Evolutionary conservation across 2,797 vertebrate genomes (phyloP).

Genomic region (Esox masquinongy): DNA sequence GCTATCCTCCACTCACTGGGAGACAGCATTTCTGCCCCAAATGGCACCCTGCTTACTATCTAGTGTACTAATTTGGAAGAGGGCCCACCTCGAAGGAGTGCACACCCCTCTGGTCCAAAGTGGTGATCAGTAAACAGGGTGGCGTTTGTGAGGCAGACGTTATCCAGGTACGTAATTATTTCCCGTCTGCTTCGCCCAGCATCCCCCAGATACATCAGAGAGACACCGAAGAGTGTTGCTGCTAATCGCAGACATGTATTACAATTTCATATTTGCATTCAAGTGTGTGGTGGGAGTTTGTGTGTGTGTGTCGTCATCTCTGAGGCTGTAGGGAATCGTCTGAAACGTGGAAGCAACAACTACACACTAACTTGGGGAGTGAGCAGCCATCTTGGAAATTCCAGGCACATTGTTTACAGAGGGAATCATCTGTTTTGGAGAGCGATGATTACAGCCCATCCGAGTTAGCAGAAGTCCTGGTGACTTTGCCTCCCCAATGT

Average conservation of each 20-base stretch:
- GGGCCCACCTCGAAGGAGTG: too few species aligned
- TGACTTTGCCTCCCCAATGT: too few species aligned
- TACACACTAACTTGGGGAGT: not conserved
- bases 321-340: too few species aligned
- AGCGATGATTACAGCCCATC: not conserved
- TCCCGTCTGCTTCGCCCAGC: slow-evolving; percentile 21
- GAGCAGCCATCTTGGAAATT: slow-evolving; percentile 14
- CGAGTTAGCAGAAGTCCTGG: too few species aligned
- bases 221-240: not conserved
- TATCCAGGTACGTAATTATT: slow-evolving; percentile 34
- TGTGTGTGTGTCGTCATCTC: not conserved
- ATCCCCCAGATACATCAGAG: slow-evolving; percentile 13
- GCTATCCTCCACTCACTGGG: too few species aligned
- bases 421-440: slow-evolving; percentile 11
- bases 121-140: too few species aligned
- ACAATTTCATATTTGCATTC: not conserved
- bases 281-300: not conserved
- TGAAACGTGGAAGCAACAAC: not conserved
- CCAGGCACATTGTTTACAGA: not conserved
- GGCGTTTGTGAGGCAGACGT: not conserved
- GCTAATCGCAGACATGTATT: slow-evolving; percentile 20
- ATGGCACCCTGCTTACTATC: too few species aligned
- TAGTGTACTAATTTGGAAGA: too few species aligned
- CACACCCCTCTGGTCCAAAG: too few species aligned
- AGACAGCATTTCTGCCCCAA: too few species aligned